Percentiles rank a stretch among this genome's conserved stretches.
Evolutionary conservation across 2,113 vertebrate species (phyloP).

Genomic region (Macquaria ambigua): DNA sequence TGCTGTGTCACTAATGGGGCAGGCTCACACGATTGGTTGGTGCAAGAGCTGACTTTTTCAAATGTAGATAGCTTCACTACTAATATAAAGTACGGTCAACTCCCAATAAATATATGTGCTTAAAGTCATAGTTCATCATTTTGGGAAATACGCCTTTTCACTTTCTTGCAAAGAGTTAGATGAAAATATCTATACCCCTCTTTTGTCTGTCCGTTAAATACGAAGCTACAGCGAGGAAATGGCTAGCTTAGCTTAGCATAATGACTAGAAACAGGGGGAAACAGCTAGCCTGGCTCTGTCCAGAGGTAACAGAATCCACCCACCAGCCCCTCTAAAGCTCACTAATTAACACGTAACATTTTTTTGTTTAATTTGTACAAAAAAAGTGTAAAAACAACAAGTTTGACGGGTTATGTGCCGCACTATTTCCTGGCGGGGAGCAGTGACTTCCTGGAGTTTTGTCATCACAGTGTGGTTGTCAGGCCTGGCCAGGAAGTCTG

Average conservation of each 20-base stretch:
- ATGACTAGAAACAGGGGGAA: not conserved
- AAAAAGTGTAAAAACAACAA: not conserved
- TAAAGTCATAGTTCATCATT: not conserved
- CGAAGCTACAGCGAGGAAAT: not conserved
- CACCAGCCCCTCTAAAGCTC: too few species aligned
- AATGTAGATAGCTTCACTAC: not conserved
- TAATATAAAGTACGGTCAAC: constrained; percentile 44
- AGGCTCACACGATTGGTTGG: not conserved
- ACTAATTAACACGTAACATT: too few species aligned
- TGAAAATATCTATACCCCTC: not conserved
- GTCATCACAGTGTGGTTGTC: not conserved
- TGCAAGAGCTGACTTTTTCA: constrained; percentile 1
- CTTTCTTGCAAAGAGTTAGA: not conserved
- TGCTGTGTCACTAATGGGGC: constrained; percentile 27
- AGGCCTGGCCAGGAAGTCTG: not conserved
- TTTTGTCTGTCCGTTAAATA: not conserved
- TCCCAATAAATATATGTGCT: not conserved
- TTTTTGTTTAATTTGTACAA: not conserved
- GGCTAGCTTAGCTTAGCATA: not conserved
- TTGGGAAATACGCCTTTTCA: not conserved
- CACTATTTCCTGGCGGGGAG: not conserved
- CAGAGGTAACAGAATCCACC: too few species aligned
- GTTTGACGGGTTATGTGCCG: not conserved
- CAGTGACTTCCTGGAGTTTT: not conserved
- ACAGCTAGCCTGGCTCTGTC: not conserved